Evolutionary conservation across 2,888 invertebrate species (phyloP), one percentile per base, ranked within the genome.

Genomic region (Xanthia togata): DNA sequence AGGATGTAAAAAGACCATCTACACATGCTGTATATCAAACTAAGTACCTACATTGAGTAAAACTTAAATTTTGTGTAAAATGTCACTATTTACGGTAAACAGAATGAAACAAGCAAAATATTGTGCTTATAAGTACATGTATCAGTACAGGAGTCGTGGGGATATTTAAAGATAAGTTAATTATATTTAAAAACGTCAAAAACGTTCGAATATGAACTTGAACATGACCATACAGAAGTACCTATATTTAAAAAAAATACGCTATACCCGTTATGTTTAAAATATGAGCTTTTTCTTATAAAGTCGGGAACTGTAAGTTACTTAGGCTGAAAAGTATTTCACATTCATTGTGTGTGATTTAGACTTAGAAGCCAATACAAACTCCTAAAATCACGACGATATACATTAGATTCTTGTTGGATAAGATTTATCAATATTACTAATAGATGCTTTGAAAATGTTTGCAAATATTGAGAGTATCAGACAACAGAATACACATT

Each of bases 401-500:
- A 62, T 6, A 14, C 23, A 35, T 59, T 71, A n/a, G 17, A 14
- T 38, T 47, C 9, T 59, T 35, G 17, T 55, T 53, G 41, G 31
- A n/a, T 41, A 35, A 35, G 31, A 44, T n/a, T 35, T 4, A 17
- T 31, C 17, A 31, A 68, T 38, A 31, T 31, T 47, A 38, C 20
- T 20, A 50, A 65, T 55, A 63, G 8, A n/a, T 8, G 17, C 41
- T 68, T 23, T 35, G 20, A 35, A 70, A 70, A 35, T 35, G 35
- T 38, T 47, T 35, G n/a, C 44, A 71, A 73, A 71, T 26, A 71
- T 73, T 60, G 9, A 50, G 26, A 20, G 26, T 68, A 55, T 67
- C 68, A 71, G 53, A 41, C n/a, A n/a, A 26, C 57, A 50, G 17
- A 72, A 11, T 50, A 72, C 17, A 73, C 12, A 74, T 31, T 72